phyloP scores from a whole-genome alignment of 2,888 invertebrate genomes.

The Atherix ibis region DNA sequence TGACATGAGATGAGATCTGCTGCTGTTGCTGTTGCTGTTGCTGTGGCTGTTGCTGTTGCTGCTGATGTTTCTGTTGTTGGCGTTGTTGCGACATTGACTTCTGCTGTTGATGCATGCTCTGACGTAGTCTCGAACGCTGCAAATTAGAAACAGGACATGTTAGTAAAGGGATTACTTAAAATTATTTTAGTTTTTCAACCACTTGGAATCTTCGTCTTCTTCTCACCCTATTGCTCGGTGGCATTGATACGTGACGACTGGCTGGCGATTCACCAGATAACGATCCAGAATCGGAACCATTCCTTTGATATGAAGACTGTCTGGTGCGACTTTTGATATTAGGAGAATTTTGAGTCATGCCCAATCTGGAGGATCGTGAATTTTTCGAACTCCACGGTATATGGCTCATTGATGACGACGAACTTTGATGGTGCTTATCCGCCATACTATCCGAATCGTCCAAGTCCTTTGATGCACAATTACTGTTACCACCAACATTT shows the following conservation, averaged over 20 bases:
- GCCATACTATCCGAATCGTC: conserved; percentile 6
- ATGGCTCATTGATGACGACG: conserved; percentile 32
- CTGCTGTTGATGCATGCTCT: no score
- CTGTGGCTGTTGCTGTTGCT: conserved; percentile 16
- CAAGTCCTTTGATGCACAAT: conserved; percentile 6
- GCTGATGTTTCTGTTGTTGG: no score
- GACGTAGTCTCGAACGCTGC: conserved; percentile 24
- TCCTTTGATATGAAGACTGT: conserved; percentile 23
- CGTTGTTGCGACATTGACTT: no score
- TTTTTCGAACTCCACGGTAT: conserved; percentile 30
- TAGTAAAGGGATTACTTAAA: no score
- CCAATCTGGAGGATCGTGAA: conserved; percentile 29
- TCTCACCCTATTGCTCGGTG: no score
- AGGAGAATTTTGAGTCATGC: conserved; percentile 23
- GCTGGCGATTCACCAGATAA: conserved; percentile 51
- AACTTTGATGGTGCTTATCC: conserved; percentile 16
- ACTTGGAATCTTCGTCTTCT: no score
- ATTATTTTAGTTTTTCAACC: no score
- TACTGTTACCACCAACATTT: conserved; percentile 11
- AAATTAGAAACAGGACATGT: conserved; percentile 9
- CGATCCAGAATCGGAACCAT: conserved; percentile 41
- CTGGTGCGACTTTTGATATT: conserved; percentile 25
- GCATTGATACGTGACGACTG: conserved; percentile 39
- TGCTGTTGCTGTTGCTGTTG: conserved; percentile 11
- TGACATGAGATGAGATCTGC: conserved; percentile 10